Percentiles rank a stretch among this genome's conserved stretches.
Evolutionary conservation across 2,888 invertebrate species (phyloP).

Genomic region (Crioceris asparagi): DNA sequence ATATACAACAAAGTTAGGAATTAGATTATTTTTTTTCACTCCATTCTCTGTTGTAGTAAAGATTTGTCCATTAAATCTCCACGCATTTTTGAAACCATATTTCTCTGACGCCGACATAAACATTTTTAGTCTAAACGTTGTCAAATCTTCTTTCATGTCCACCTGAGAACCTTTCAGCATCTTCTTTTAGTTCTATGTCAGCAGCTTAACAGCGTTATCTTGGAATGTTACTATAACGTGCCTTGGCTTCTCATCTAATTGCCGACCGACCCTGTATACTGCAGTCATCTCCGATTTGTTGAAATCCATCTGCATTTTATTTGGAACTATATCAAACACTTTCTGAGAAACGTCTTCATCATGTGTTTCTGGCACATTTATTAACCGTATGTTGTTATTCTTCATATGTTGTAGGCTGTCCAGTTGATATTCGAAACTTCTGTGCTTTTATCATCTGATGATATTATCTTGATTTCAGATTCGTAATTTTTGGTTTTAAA

Average conservation of each 20-base stretch:
- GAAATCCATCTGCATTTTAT: neutral
- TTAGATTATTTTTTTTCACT: slow-evolving; percentile 4
- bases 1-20: neutral
- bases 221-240: too few species aligned
- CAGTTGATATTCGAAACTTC: neutral
- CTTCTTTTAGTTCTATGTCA: slow-evolving; percentile 4
- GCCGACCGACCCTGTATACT: neutral
- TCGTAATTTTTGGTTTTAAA: too few species aligned
- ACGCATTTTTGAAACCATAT: slow-evolving; percentile 11
- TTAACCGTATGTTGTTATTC: neutral
- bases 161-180: slow-evolving; percentile 6
- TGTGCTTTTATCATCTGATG: neutral
- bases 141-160: slow-evolving; percentile 9
- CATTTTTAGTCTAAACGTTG: slow-evolving; percentile 5
- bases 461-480: too few species aligned
- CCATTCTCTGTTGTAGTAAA: slow-evolving; percentile 8
- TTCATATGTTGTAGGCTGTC: neutral
- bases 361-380: neutral
- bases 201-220: neutral
- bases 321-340: neutral
- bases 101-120: slow-evolving; percentile 8
- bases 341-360: neutral
- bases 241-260: neutral
- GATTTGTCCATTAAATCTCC: slow-evolving; percentile 9
- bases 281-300: neutral